Conservation (phyloP, 2,888 invertebrate species). For the Habrosyne pyritoides region DNA sequence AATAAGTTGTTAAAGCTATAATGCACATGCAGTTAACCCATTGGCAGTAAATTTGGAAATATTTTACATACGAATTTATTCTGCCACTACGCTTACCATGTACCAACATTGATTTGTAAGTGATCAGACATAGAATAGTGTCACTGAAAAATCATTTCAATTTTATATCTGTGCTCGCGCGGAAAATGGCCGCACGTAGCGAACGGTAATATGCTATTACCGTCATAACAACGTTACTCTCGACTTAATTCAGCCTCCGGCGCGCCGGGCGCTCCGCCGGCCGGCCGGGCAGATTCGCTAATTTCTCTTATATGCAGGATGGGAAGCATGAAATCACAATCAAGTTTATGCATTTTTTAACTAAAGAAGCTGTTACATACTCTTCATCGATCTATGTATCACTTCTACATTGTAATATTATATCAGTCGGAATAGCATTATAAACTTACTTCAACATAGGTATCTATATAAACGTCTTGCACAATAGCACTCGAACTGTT, state of each 20-base stretch:
- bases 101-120: not conserved
- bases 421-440: constrained; percentile 21
- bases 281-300: constrained; percentile 60
- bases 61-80: too few relatives aligned
- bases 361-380: not conserved
- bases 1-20: too few relatives aligned
- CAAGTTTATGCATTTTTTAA: constrained; percentile 22
- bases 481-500: constrained; percentile 45
- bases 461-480: constrained; percentile 30
- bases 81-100: not conserved
- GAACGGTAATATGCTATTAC: constrained; percentile 73
- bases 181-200: constrained; percentile 66
- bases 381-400: not conserved
- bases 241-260: constrained; percentile 74
- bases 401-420: constrained; percentile 7
- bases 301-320: constrained; percentile 23
- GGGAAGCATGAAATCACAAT: constrained; percentile 39
- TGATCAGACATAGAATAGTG: constrained; percentile 67
- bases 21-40: too few relatives aligned
- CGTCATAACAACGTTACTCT: constrained; percentile 77
- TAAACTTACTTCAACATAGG: constrained; percentile 41
- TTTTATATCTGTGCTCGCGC: constrained; percentile 62
- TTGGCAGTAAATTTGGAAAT: too few relatives aligned
- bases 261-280: constrained; percentile 42
- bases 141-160: constrained; percentile 75